Conservation (phyloP, 2,888 invertebrate species). For the Flabesymbios commensalis region DNA sequence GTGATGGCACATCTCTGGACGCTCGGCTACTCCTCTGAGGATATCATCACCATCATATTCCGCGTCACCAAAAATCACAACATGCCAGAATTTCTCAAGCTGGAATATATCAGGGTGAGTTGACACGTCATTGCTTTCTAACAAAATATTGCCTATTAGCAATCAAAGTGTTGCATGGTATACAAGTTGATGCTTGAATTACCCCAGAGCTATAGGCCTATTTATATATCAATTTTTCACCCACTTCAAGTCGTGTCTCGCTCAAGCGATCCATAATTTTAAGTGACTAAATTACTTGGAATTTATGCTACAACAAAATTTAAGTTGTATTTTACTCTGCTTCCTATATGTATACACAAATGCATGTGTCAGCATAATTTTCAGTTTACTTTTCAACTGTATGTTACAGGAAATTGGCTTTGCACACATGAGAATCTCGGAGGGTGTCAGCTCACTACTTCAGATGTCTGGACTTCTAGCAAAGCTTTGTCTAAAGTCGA, state of each 20-base stretch:
- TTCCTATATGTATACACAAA: no score
- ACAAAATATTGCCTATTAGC: not conserved
- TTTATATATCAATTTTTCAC: no score
- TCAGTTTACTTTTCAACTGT: no score
- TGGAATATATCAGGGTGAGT: conserved; percentile 78
- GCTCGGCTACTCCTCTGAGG: conserved; percentile 94
- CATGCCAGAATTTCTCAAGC: conserved; percentile 78
- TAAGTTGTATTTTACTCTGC: no score
- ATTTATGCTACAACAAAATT: no score
- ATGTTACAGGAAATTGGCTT: conserved; percentile 79
- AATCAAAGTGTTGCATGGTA: no score
- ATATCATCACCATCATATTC: conserved; percentile 93
- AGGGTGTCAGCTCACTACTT: conserved; percentile 83
- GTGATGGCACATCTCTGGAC: conserved; percentile 86
- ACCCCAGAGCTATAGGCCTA: no score
- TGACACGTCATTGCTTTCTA: not conserved
- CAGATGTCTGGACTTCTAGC: conserved; percentile 90
- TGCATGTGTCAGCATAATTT: no score
- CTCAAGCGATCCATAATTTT: no score
- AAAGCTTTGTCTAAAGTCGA: conserved; percentile 71
- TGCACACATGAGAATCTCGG: conserved; percentile 86
- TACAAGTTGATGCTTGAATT: no score
- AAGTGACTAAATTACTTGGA: no score
- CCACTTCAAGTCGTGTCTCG: no score
- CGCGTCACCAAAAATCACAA: conserved; percentile 87